Evolutionary conservation across 2,113 vertebrate species (phyloP).

Genomic region (Tupaia tana): DNA sequence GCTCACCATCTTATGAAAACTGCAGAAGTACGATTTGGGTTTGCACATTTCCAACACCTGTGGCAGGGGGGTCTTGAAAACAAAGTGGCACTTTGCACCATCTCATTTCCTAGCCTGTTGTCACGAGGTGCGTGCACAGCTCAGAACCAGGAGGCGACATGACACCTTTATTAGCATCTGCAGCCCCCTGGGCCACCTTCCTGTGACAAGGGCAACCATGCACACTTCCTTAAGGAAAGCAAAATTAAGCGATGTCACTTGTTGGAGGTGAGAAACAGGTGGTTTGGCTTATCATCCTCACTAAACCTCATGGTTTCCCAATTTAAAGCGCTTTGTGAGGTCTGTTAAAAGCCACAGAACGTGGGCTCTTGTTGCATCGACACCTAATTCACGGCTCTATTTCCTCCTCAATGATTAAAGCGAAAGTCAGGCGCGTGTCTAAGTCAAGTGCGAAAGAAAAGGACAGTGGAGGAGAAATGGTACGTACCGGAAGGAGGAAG

Average conservation of each 20-base stretch:
- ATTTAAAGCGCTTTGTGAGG: not conserved
- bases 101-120: not conserved
- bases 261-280: not conserved
- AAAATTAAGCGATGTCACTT: not conserved
- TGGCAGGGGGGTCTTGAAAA: no score
- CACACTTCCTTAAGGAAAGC: not conserved
- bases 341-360: no score
- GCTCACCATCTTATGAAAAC: not conserved
- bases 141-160: not conserved
- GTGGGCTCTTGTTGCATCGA: not conserved
- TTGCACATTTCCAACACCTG: not conserved
- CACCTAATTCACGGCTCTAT: fast-evolving
- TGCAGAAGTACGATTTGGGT: fast-evolving
- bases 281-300: not conserved
- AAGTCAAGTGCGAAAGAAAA: no score
- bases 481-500: not conserved
- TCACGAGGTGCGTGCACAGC: fast-evolving
- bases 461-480: not conserved
- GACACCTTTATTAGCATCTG: not conserved
- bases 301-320: not conserved
- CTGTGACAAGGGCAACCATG: not conserved
- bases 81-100: no score
- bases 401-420: not conserved
- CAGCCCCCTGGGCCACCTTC: not conserved
- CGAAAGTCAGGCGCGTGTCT: not conserved